Evolutionary conservation across 2,888 invertebrate genomes (phyloP), one percentile per base, ranked within the genome.

Genomic region (Hemistola chrysoprasaria): DNA sequence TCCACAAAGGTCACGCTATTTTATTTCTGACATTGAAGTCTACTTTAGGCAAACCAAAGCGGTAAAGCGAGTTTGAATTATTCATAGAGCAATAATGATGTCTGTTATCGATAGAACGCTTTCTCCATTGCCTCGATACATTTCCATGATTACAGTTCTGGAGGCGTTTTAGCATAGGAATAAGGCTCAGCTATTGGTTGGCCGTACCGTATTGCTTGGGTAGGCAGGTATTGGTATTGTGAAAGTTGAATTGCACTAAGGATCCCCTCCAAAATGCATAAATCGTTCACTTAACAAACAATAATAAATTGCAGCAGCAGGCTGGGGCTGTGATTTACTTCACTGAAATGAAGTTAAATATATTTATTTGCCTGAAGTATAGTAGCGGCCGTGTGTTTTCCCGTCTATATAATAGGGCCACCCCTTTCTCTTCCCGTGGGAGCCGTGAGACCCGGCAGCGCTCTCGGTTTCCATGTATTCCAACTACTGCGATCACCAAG

Each of bases 231-330:
- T 62, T 60, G 57, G 61, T 58, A 53, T 60, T 68, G 84, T 77
- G 85, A 86, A 86, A 85, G 86, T 84, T 76, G 76, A 74, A 71
- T 79, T 73, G 74, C 69, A 71, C 61, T 48, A 49, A 51, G 51
- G 49, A 56, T 60, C 67, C 66, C 66, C 53, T 52, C 63, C 57
- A 55, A 32, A 29, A 11, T 50, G 53, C 41, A 50, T 43, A 40
- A 47, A 53, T 49, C 65, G 47, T 69, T 67, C 59, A 65, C 60
- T 65, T 71, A 71, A 16, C 4, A 16, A 71, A 16, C 4, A 16
- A 16, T 16, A 4, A 16, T 16, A 16, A 16, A 16, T 16, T 16
- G 4, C 16, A 3, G 16, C n/a, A n/a, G n/a, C n/a, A n/a, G n/a
- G n/a, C n/a, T n/a, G n/a, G n/a, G n/a, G n/a, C n/a, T n/a, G n/a